Evolutionary conservation across 1,140 invertebrate genomes (phyloP).

Genomic region (Aleiodes sp.): DNA sequence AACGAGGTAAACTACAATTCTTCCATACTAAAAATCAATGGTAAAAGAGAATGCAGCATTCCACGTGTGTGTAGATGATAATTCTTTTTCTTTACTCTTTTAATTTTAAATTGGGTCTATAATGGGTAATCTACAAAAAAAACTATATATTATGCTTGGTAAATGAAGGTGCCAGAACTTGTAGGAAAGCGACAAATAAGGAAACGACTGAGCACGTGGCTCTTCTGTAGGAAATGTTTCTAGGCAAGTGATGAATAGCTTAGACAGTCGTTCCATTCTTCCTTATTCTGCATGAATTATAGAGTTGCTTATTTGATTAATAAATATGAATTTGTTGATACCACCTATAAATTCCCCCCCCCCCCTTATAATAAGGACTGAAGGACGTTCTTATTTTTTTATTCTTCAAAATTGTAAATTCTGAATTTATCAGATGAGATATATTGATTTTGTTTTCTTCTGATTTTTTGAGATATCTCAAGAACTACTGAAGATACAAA

Average conservation of each 20-base stretch:
- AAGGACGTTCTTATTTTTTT: too few relatives aligned
- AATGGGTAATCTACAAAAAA: slow-evolving; percentile 24
- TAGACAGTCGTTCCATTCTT: too few relatives aligned
- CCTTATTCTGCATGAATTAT: too few relatives aligned
- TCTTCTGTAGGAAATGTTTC: slow-evolving; percentile 58
- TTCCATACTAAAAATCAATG: not conserved
- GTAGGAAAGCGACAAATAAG: slow-evolving; percentile 54
- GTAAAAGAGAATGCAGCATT: not conserved
- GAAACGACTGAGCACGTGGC: slow-evolving; percentile 54
- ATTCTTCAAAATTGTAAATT: too few relatives aligned
- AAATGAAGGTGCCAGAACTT: slow-evolving; percentile 53
- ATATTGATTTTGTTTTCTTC: too few relatives aligned
- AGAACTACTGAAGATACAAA: too few relatives aligned
- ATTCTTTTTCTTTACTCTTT: not conserved
- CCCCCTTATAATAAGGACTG: too few relatives aligned
- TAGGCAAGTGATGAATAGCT: slow-evolving; percentile 53
- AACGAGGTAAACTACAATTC: slow-evolving; percentile 54
- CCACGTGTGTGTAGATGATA: not conserved
- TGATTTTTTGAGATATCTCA: too few relatives aligned
- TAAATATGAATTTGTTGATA: too few relatives aligned
- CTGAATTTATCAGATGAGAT: too few relatives aligned
- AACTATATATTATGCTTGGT: slow-evolving; percentile 42
- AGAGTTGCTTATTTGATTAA: too few relatives aligned
- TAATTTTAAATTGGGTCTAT: slow-evolving; percentile 23
- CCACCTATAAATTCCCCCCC: too few relatives aligned